Percentiles rank a stretch among this genome's conserved stretches.
phyloP scores from a whole-genome alignment of 2,113 vertebrate species.

The Theropithecus gelada region DNA sequence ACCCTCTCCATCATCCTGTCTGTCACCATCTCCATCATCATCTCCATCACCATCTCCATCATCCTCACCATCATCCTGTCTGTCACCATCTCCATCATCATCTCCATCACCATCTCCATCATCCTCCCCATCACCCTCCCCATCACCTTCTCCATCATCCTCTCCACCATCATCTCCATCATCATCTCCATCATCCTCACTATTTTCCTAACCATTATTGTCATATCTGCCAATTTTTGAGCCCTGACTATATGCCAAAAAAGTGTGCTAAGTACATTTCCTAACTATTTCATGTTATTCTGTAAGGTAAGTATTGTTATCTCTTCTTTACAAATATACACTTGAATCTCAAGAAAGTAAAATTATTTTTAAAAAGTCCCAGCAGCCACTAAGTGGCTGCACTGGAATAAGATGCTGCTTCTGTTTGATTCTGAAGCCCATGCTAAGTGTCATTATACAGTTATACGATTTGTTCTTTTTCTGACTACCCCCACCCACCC shows the following conservation, averaged over 20 bases:
- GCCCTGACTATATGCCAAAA: neutral
- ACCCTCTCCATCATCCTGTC: too few species aligned
- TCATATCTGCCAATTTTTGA: neutral
- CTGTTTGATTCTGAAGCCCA: neutral
- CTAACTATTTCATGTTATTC: neutral
- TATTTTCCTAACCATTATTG: neutral
- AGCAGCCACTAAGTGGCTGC: neutral
- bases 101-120: too few species aligned
- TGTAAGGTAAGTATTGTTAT: neutral
- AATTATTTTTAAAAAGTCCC: neutral
- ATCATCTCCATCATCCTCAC: neutral
- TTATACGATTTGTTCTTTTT: neutral
- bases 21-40: too few species aligned
- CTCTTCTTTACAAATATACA: neutral
- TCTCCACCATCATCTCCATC: neutral
- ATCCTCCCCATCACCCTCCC: too few species aligned
- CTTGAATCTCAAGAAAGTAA: neutral
- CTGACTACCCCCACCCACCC: rapidly evolving
- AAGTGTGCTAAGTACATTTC: neutral
- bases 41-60: too few species aligned
- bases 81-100: too few species aligned
- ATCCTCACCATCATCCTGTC: too few species aligned
- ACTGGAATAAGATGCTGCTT: neutral
- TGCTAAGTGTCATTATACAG: too few species aligned
- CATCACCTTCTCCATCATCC: too few species aligned